Percentiles rank a stretch among this genome's conserved stretches.
Conservation (phyloP, 1,140 invertebrate genomes). For the Phymorhynchus buccinoides region DNA sequence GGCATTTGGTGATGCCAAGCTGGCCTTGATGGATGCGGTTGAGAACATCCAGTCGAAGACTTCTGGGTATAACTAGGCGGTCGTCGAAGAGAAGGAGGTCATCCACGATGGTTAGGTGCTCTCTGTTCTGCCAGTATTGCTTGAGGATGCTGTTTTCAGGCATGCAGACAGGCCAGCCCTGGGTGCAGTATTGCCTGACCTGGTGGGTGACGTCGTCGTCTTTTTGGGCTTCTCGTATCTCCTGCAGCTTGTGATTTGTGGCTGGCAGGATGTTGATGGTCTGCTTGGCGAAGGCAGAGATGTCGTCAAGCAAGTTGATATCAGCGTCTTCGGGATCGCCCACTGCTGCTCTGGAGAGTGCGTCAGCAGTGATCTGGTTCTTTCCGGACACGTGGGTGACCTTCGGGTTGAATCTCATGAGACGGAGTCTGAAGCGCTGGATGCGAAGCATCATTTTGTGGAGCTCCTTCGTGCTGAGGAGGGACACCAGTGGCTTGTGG, state of each 20-base stretch:
- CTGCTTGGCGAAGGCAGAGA: neutral
- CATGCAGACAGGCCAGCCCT: constrained; percentile 18
- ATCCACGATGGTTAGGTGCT: neutral
- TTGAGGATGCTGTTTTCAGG: neutral
- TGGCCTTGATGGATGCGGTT: constrained; percentile 42
- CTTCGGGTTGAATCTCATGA: constrained; percentile 41
- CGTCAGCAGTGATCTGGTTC: constrained; percentile 46
- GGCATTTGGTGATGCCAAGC: constrained; percentile 36
- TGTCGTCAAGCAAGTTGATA: neutral
- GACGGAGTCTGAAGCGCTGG: constrained; percentile 47
- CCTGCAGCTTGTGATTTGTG: neutral
- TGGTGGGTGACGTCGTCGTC: neutral
- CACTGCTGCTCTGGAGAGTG: constrained; percentile 42
- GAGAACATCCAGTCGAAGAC: constrained; percentile 26
- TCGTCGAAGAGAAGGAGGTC: neutral
- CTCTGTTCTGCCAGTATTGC: constrained; percentile 23
- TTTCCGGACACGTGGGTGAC: constrained; percentile 47
- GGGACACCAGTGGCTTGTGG: constrained; percentile 65
- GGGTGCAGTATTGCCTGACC: neutral
- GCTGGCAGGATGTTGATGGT: neutral
- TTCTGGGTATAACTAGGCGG: constrained; percentile 45
- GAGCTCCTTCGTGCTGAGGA: constrained; percentile 45
- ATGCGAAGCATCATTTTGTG: constrained; percentile 38
- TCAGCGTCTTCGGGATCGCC: neutral
- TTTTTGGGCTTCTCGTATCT: neutral